These are phyloP conservation scores for Apis laboriosa DNA, from an alignment of 1,140 invertebrate species.

Conservation along the genomic window DNA sequence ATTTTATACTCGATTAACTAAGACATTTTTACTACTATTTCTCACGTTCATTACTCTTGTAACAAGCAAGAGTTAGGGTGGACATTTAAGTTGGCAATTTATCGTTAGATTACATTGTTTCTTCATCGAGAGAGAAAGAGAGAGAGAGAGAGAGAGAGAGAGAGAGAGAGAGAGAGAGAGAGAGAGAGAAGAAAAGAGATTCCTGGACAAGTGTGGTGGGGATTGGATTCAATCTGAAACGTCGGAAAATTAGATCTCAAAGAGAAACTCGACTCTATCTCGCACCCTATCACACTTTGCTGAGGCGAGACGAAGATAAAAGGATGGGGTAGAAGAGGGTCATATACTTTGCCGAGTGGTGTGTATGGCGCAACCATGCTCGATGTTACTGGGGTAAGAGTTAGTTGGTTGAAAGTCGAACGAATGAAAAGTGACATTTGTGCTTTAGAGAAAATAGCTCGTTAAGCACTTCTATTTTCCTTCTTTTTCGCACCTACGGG, in stretches of 20 bases:
- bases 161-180: too few species aligned
- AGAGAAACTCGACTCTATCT: conserved; percentile 41
- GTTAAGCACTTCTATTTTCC: conserved; percentile 19
- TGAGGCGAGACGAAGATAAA: not conserved
- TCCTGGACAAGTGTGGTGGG: not conserved
- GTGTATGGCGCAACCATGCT: not conserved
- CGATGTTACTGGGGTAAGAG: too few species aligned
- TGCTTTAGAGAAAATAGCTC: conserved; percentile 53
- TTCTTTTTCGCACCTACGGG: not conserved
- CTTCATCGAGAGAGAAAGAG: not conserved
- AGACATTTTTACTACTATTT: conserved; percentile 37
- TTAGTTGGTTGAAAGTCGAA: conserved; percentile 1
- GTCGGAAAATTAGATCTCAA: conserved; percentile 66
- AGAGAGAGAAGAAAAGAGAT: not conserved
- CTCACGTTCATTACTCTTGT: conserved; percentile 49
- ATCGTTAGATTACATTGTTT: conserved; percentile 39
- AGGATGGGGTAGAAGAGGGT: not conserved
- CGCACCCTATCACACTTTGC: conserved; percentile 44
- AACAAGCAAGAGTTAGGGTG: not conserved
- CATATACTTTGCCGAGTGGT: not conserved
- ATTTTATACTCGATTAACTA: conserved; percentile 41
- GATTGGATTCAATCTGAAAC: conserved; percentile 64
- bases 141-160: not conserved
- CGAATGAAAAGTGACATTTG: conserved; percentile 23
- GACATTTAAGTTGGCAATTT: conserved; percentile 9